Base-by-base conservation (phyloP, 2,113 vertebrate genomes). In the Hucho hucho region DNA sequence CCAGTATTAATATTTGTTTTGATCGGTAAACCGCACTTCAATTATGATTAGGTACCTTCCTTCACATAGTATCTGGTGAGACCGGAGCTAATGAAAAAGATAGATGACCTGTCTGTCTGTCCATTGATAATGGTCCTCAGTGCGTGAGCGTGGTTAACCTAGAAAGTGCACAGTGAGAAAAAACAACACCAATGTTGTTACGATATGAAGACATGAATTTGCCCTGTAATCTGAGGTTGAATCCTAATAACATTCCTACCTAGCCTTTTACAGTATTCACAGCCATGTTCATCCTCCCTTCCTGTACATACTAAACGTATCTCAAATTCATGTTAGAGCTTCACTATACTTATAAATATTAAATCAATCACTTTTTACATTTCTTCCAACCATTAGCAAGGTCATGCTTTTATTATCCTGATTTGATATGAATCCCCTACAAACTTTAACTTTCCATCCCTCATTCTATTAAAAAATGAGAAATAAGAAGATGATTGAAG, bases 401-500 rank as follows among this genome's bases (percentile, higher is more conserved):
- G 64, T 59, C 5, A 2, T 12, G 46, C 7, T 65, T 66, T 26
- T 18, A 66, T 66, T 14, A 66, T 24, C 16, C 64, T 66, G 26
- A 64, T 64, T 64, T 16, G 24, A 64, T 26, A n/a, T 64, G 63
- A 64, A 64, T 16, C 4, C 59, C 20, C 59, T 63, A 25, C 59
- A 16, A 22, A 63, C 6, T 22, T 16, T 12, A 63, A 24, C 59
- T 13, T 63, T 70, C 46, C 66, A 67, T 49, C 32, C 56, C 73
- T 16, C 64, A 32, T 78, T 76, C 73, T 64, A 58, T 47, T 73
- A 46, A 72, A 66, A 81, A 79, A 13, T 6, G 0, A 18, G 49
- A 64, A 75, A 29, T 63, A 73, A 81, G 73, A 46, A 86, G 86
- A 77, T 86, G 79, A 49, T 28, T 20, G 7, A 67, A 74, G 20